phyloP scores from a whole-genome alignment of 2,113 vertebrate species.

The Halcyon malimbica region DNA sequence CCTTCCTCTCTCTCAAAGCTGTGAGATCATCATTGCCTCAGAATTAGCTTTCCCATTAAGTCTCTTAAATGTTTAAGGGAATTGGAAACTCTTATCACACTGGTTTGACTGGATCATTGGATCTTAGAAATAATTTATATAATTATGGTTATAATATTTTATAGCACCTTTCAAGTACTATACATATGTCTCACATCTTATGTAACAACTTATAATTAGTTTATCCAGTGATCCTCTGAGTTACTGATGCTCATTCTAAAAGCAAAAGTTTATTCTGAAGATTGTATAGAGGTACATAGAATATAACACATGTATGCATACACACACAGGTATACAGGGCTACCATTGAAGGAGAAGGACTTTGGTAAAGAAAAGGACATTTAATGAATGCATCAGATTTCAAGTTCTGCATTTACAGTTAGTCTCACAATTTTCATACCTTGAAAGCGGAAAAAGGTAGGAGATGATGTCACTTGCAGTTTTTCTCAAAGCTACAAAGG shows the following conservation, averaged over 20 bases:
- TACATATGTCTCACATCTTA: background rate
- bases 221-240: background rate
- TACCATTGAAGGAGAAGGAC: background rate
- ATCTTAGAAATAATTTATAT: background rate
- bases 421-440: background rate
- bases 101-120: background rate
- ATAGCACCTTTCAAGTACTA: background rate
- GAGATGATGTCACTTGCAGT: background rate
- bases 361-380: background rate
- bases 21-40: background rate
- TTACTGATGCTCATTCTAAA: background rate
- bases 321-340: background rate
- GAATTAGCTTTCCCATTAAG: background rate
- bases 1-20: background rate
- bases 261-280: background rate
- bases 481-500: background rate
- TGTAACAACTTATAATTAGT: background rate
- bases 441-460: rapidly evolving
- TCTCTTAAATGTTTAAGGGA: background rate
- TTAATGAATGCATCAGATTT: background rate
- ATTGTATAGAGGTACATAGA: rapidly evolving
- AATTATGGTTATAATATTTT: background rate
- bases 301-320: rapidly evolving
- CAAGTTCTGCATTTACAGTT: background rate
- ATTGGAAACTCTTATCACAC: background rate